Evolutionary conservation across 2,888 invertebrate genomes (phyloP).

Genomic region (Machimus rusticus): DNA sequence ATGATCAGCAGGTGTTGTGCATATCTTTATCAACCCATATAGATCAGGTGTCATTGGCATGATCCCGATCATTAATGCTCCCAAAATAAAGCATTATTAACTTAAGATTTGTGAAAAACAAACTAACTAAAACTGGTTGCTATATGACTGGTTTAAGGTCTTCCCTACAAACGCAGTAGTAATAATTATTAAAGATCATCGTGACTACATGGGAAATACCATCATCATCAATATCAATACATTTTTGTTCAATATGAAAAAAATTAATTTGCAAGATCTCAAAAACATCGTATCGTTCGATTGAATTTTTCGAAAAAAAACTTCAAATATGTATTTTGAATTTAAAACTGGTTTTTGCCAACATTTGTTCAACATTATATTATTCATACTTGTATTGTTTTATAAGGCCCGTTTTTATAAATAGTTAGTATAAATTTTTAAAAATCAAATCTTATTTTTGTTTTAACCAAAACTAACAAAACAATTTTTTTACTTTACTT

Average conservation of each 20-base stretch:
- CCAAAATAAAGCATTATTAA: background rate
- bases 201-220: background rate
- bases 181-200: background rate
- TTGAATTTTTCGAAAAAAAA: too few species aligned
- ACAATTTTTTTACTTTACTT: background rate
- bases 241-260: background rate
- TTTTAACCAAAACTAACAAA: too few species aligned
- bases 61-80: background rate
- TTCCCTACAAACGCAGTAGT: background rate
- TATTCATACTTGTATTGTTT: too few species aligned
- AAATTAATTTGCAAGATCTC: background rate
- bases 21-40: background rate
- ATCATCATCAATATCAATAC: background rate
- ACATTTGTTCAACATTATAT: too few species aligned
- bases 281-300: too few species aligned
- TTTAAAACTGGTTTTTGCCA: too few species aligned
- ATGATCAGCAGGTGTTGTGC: background rate
- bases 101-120: background rate
- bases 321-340: too few species aligned
- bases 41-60: background rate
- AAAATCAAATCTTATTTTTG: too few species aligned
- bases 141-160: too few species aligned
- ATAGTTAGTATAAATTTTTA: too few species aligned
- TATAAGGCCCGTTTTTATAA: too few species aligned
- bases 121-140: background rate